Percentiles rank a stretch among this genome's conserved stretches.
Conservation (phyloP, 2,113 vertebrate species). For the Dromiciops gliroides region DNA sequence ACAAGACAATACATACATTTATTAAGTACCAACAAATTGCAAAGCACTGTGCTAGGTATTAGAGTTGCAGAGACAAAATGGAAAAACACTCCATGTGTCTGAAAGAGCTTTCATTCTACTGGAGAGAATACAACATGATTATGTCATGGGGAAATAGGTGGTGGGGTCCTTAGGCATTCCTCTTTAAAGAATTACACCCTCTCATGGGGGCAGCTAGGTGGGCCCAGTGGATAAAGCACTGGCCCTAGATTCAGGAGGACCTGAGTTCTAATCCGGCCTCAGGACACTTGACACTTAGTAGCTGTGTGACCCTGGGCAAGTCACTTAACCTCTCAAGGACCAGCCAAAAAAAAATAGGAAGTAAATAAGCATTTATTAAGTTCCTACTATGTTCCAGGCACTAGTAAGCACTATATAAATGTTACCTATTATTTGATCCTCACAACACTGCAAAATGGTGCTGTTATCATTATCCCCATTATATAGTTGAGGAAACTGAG, state of each 20-base stretch:
- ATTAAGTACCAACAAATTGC: neutral
- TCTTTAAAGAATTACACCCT: too few species aligned
- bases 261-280: too few species aligned
- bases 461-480: neutral
- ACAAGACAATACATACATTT: neutral
- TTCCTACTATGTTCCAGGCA: neutral
- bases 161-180: too few species aligned
- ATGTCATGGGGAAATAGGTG: too few species aligned
- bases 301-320: too few species aligned
- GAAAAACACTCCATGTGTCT: neutral
- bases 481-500: neutral
- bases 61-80: neutral
- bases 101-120: neutral
- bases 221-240: too few species aligned
- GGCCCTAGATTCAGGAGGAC: too few species aligned
- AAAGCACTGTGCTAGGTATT: neutral
- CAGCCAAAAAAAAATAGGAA: too few species aligned
- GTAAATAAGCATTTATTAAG: neutral
- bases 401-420: neutral
- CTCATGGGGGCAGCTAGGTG: too few species aligned
- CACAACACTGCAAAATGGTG: neutral
- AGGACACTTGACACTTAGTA: too few species aligned
- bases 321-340: too few species aligned
- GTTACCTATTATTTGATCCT: neutral
- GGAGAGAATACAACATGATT: neutral